These are phyloP conservation scores for Psittacula echo DNA, from an alignment of 2,797 vertebrate species.

Conservation along the genomic window DNA sequence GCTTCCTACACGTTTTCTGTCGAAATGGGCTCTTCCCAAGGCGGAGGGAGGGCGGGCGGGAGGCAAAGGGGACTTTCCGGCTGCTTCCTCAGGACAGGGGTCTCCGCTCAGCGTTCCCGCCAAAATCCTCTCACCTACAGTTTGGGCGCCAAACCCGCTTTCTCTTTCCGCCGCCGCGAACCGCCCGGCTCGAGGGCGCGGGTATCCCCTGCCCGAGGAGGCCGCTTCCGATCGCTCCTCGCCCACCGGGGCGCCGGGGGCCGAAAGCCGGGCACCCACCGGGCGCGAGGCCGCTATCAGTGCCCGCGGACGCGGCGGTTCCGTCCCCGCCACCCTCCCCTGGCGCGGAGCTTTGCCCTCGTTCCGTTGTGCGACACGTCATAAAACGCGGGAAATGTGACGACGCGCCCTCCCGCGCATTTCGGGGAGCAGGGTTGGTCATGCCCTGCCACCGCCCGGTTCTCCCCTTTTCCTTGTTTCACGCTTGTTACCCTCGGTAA, in stretches of 20 bases:
- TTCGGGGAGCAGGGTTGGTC: neutral
- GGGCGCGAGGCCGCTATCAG: neutral
- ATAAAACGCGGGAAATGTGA: neutral
- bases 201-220: neutral
- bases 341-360: neutral
- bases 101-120: neutral
- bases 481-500: neutral
- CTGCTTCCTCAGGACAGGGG: neutral
- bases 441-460: neutral
- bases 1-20: neutral
- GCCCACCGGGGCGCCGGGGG: neutral
- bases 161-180: neutral
- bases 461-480: neutral
- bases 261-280: no score
- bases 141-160: neutral
- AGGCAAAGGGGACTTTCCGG: neutral
- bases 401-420: neutral
- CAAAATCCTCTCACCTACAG: constrained; percentile 24
- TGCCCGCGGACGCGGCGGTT: neutral
- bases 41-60: neutral
- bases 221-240: no score
- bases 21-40: neutral
- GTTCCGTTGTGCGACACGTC: neutral
- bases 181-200: neutral
- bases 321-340: neutral